Conservation (phyloP, 1,140 invertebrate species). For the Cataglyphis hispanica region DNA sequence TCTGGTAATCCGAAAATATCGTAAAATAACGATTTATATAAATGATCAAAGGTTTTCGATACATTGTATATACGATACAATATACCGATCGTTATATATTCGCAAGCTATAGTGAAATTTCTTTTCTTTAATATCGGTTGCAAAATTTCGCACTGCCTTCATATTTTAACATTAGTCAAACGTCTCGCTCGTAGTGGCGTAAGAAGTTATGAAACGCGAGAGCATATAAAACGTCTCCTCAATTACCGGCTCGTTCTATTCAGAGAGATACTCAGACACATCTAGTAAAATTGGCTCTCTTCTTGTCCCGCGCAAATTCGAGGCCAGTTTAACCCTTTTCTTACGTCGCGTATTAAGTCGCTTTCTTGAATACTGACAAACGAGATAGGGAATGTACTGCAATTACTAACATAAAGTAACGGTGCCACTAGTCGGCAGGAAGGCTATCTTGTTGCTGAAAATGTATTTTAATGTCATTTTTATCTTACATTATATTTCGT, state of each 20-base stretch:
- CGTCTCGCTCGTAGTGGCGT: constrained; percentile 37
- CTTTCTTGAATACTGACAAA: constrained; percentile 45
- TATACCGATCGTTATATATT: background rate
- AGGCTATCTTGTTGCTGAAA: constrained; percentile 7
- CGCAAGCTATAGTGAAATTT: background rate
- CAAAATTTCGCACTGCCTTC: constrained; percentile 24
- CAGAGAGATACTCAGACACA: constrained; percentile 39
- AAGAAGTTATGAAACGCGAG: constrained; percentile 59
- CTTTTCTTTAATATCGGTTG: too few species aligned
- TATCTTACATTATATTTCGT: background rate
- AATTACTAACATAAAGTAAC: constrained; percentile 39
- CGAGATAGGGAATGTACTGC: constrained; percentile 27
- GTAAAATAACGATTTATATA: background rate
- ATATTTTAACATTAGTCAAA: constrained; percentile 22
- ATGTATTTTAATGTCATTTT: background rate
- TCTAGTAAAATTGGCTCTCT: constrained; percentile 57
- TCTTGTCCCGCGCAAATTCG: constrained; percentile 52
- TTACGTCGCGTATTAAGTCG: constrained; percentile 25
- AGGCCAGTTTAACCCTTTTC: constrained; percentile 46
- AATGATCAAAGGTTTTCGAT: too few species aligned
- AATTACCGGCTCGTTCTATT: constrained; percentile 58
- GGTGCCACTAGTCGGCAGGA: background rate
- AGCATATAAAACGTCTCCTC: constrained; percentile 56
- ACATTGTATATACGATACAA: background rate
- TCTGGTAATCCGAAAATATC: background rate